Percentiles rank a stretch among this genome's conserved stretches.
phyloP scores from a whole-genome alignment of 2,113 vertebrate genomes.

The Lutjanus erythropterus region DNA sequence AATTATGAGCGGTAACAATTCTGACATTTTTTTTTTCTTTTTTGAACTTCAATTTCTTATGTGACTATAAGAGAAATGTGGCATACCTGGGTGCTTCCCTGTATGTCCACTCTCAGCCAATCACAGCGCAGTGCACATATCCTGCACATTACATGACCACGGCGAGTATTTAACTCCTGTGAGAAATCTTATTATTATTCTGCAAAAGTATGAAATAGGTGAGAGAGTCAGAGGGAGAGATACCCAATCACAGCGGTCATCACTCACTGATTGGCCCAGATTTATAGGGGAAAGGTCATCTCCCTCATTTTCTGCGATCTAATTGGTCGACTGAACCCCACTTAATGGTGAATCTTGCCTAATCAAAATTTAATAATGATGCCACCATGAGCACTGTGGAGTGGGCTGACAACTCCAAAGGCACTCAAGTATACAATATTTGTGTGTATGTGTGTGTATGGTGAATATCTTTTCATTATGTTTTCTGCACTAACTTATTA shows the following conservation, averaged over 20 bases:
- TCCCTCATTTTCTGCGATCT: background rate
- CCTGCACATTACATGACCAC: background rate
- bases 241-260: background rate
- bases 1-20: background rate
- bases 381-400: background rate
- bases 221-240: background rate
- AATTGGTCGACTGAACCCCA: slow-evolving; percentile 33
- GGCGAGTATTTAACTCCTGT: background rate
- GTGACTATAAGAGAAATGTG: background rate
- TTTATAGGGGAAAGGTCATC: slow-evolving; percentile 39
- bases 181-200: background rate
- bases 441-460: background rate
- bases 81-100: background rate
- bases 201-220: background rate
- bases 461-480: background rate
- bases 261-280: background rate
- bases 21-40: background rate
- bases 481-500: background rate
- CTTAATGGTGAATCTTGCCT: slow-evolving; percentile 2
- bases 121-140: background rate
- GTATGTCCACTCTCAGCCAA: no score
- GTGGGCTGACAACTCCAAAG: background rate
- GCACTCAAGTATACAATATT: slow-evolving; percentile 27
- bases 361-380: slow-evolving; percentile 40
- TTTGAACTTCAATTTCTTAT: background rate